Conservation (phyloP, 2,888 invertebrate genomes). For the Acleris emargana region DNA sequence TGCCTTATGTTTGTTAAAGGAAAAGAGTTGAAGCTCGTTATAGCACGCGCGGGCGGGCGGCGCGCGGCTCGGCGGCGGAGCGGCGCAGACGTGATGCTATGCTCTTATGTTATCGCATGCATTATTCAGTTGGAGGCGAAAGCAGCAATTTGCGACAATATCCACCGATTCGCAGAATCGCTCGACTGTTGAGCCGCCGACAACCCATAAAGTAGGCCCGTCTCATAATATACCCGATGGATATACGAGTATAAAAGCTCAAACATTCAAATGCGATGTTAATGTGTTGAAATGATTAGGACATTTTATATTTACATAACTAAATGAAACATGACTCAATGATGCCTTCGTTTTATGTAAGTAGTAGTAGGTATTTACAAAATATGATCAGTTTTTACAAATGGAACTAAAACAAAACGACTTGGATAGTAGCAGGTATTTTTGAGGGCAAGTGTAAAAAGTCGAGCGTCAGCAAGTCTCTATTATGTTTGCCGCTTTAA, state of each 20-base stretch:
- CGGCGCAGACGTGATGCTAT: conserved; percentile 63
- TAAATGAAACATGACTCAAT: not conserved
- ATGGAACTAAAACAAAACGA: too few species aligned
- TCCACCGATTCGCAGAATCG: conserved; percentile 80
- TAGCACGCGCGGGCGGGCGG: conserved; percentile 42
- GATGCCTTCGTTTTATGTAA: not conserved
- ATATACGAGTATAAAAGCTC: conserved; percentile 63
- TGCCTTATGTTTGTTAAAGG: conserved; percentile 5
- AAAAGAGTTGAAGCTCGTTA: conserved; percentile 46
- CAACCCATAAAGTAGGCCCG: conserved; percentile 76
- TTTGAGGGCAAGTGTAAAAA: too few species aligned
- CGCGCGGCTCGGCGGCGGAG: conserved; percentile 49
- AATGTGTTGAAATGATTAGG: conserved; percentile 7
- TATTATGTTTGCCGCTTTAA: not conserved
- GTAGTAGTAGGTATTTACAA: not conserved
- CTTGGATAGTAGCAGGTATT: too few species aligned
- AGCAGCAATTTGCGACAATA: conserved; percentile 84
- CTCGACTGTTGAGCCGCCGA: conserved; percentile 74
- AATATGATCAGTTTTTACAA: too few species aligned
- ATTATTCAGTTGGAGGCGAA: conserved; percentile 82
- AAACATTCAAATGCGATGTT: conserved; percentile 9
- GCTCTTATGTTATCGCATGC: conserved; percentile 81
- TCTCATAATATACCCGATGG: conserved; percentile 74
- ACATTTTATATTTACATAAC: not conserved
- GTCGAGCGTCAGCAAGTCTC: too few species aligned